Evolutionary conservation across 2,888 invertebrate species (phyloP).

Genomic region (Acleris emargana): DNA sequence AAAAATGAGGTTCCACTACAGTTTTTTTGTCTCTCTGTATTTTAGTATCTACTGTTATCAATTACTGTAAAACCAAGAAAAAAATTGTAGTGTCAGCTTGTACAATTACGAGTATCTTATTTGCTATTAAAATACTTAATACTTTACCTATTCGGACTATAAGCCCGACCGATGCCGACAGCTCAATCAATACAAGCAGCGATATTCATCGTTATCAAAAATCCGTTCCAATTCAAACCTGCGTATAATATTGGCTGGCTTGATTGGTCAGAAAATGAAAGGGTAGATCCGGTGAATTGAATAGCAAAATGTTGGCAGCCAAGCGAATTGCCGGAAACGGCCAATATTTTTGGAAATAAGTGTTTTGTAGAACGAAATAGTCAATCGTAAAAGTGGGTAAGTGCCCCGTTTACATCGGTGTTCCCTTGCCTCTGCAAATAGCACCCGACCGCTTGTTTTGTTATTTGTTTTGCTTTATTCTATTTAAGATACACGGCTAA

Average conservation of each 20-base stretch:
- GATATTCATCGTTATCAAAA: not conserved
- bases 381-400: conserved; percentile 33
- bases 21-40: no score
- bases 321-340: conserved; percentile 15
- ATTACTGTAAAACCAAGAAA: no score
- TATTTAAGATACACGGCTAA: conserved; percentile 1
- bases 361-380: conserved; percentile 23
- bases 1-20: no score
- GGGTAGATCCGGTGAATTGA: conserved; percentile 10
- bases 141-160: not conserved
- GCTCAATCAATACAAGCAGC: not conserved
- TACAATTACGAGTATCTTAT: no score
- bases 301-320: conserved; percentile 18
- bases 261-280: conserved; percentile 7
- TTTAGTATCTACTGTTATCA: no score
- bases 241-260: not conserved
- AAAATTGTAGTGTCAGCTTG: no score
- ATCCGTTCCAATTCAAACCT: not conserved
- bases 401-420: conserved; percentile 26
- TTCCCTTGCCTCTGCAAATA: conserved; percentile 29
- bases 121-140: no score
- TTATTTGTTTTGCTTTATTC: conserved; percentile 28
- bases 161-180: not conserved
- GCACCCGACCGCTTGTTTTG: conserved; percentile 10
- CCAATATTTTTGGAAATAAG: conserved; percentile 34